A percentile compares a stretch with the other conserved stretches of the same genome.
phyloP scores from a whole-genome alignment of 2,113 vertebrate species.

The Microcebus griseorufus region DNA sequence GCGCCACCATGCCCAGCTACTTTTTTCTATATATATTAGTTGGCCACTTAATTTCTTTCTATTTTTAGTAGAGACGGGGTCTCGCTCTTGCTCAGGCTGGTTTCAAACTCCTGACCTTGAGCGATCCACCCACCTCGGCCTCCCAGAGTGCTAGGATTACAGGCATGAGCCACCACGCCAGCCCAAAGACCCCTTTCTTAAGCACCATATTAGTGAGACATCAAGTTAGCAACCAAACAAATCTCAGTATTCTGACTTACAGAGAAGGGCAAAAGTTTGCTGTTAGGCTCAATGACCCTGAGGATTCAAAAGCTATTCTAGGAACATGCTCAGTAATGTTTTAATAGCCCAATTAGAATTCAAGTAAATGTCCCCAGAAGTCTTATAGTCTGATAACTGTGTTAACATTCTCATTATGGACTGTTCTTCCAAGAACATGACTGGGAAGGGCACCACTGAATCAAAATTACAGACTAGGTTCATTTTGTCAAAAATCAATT shows the following conservation, averaged over 20 bases:
- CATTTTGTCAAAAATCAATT: constrained; percentile 49
- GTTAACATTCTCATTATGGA: background rate
- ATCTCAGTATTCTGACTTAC: background rate
- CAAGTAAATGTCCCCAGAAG: constrained; percentile 43
- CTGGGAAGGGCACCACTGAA: background rate
- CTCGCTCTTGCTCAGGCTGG: too few relatives aligned
- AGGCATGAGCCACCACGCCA: too few relatives aligned
- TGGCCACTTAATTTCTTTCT: too few relatives aligned
- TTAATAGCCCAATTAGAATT: constrained; percentile 49
- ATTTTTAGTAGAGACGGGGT: too few relatives aligned
- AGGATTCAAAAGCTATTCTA: constrained; percentile 39
- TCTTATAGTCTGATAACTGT: background rate
- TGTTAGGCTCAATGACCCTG: background rate
- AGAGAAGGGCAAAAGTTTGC: background rate
- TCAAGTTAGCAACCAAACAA: constrained; percentile 5
- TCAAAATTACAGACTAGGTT: constrained; percentile 44
- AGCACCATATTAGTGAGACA: background rate
- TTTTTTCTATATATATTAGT: too few relatives aligned
- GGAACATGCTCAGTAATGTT: constrained; percentile 35
- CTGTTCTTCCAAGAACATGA: constrained; percentile 33
- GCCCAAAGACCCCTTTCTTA: background rate
- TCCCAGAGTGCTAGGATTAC: too few relatives aligned
- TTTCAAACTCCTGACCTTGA: too few relatives aligned
- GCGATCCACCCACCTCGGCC: too few relatives aligned
- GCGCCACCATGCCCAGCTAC: too few relatives aligned